These are phyloP conservation scores for Bradypodion ventrale DNA, from an alignment of 2,797 vertebrate genomes.

Conservation along the genomic window DNA sequence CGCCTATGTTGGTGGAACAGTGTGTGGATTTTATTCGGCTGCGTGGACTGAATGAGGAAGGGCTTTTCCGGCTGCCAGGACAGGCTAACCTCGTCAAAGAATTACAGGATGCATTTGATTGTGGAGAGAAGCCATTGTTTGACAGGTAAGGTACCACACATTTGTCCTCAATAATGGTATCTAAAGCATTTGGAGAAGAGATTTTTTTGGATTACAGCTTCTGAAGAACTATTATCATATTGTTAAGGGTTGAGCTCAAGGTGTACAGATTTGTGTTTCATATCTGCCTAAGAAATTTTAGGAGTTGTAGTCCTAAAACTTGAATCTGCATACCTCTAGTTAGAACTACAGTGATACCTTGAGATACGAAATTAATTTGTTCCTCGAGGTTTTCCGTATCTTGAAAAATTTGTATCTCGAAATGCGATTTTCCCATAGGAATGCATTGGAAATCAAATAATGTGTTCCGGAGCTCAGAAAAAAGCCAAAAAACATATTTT, in stretches of 20 bases:
- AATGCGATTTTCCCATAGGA: too few relatives aligned
- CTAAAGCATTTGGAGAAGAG: not conserved
- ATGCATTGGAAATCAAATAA: too few relatives aligned
- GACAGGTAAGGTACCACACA: conserved; percentile 83
- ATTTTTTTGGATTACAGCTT: not conserved
- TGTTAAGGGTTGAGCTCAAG: too few relatives aligned
- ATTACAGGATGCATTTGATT: conserved; percentile 96
- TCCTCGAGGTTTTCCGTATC: too few relatives aligned
- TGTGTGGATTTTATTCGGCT: conserved; percentile 96
- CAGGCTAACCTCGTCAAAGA: conserved; percentile 98
- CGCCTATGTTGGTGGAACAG: conserved; percentile 96
- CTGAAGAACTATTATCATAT: too few relatives aligned
- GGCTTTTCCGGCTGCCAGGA: conserved; percentile 92
- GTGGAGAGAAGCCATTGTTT: conserved; percentile 95
- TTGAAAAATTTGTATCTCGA: too few relatives aligned
- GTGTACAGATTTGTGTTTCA: too few relatives aligned
- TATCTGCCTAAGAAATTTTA: not conserved
- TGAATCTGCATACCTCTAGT: not conserved
- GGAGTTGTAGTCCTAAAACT: not conserved
- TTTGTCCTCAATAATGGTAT: not conserved
- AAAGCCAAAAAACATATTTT: too few relatives aligned
- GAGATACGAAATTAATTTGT: too few relatives aligned
- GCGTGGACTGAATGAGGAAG: conserved; percentile 91
- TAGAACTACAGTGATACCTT: too few relatives aligned
- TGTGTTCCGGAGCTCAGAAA: too few relatives aligned